Conservation (phyloP, 2,888 invertebrate genomes). For the Lamproptera curius region DNA sequence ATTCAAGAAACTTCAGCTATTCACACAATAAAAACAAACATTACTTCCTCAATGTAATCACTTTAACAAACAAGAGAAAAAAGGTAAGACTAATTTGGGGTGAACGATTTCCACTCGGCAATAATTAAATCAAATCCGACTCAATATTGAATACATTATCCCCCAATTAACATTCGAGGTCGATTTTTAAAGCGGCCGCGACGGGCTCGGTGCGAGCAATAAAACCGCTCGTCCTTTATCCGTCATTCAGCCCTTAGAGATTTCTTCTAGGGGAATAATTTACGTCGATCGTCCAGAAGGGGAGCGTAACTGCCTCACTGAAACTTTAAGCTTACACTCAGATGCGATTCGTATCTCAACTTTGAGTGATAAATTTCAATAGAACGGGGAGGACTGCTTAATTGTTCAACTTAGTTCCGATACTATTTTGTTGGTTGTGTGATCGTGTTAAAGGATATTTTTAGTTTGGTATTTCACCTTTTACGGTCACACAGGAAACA, state of each 20-base stretch:
- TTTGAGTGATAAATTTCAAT: constrained; percentile 71
- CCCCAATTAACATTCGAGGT: constrained; percentile 69
- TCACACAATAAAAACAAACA: too few species aligned
- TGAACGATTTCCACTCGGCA: constrained; percentile 4
- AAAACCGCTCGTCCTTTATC: constrained; percentile 74
- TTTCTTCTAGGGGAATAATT: constrained; percentile 76
- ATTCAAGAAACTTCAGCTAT: too few species aligned
- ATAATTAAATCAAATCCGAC: constrained; percentile 58
- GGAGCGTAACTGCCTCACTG: constrained; percentile 74
- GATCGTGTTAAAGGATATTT: not conserved
- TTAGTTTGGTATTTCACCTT: constrained; percentile 1
- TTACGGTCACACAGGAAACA: constrained; percentile 9
- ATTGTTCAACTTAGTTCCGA: constrained; percentile 33
- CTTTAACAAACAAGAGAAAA: too few species aligned
- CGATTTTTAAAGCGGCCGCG: constrained; percentile 67
- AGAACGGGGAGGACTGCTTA: constrained; percentile 48
- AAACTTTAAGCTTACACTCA: constrained; percentile 76
- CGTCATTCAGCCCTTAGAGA: constrained; percentile 75
- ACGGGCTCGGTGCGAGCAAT: constrained; percentile 67
- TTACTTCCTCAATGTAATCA: too few species aligned
- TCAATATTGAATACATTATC: constrained; percentile 69
- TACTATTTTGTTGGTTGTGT: not conserved
- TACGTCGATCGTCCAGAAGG: constrained; percentile 74
- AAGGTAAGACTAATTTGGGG: not conserved
- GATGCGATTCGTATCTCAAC: constrained; percentile 68